These are phyloP conservation scores for Reticulitermes lucifugus DNA, from an alignment of 2,888 invertebrate genomes.

Conservation along the genomic window DNA sequence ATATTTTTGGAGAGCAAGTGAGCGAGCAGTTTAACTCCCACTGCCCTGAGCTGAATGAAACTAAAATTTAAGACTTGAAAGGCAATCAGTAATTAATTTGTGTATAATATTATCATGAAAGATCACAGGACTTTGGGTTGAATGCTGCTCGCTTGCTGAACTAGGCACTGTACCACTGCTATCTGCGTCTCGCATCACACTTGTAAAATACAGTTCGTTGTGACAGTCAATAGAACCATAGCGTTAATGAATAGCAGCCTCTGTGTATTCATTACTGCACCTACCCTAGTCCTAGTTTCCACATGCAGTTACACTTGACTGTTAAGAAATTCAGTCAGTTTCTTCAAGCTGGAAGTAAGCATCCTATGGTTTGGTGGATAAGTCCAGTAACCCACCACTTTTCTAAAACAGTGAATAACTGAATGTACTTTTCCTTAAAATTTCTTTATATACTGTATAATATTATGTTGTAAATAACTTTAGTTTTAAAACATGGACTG, in stretches of 20 bases:
- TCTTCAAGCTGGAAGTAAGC: neutral
- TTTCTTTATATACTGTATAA: no score
- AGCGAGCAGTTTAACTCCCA: neutral
- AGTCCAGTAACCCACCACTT: no score
- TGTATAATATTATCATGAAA: slow-evolving; percentile 11
- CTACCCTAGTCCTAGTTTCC: neutral
- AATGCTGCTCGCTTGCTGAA: slow-evolving; percentile 29
- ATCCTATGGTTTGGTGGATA: neutral
- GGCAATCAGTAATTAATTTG: slow-evolving; percentile 30
- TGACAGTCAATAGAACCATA: slow-evolving; percentile 55
- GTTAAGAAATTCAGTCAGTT: neutral
- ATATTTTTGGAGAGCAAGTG: slow-evolving; percentile 32
- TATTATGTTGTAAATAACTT: no score
- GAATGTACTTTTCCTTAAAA: no score
- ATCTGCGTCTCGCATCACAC: slow-evolving; percentile 48
- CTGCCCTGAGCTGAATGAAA: neutral
- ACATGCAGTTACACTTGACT: neutral
- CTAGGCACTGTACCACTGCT: slow-evolving; percentile 49
- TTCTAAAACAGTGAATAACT: no score
- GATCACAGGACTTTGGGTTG: slow-evolving; percentile 12
- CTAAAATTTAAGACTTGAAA: slow-evolving; percentile 9
- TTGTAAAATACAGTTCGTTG: slow-evolving; percentile 54
- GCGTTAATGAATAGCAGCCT: slow-evolving; percentile 52
- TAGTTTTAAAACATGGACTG: no score
- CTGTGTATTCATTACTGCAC: slow-evolving; percentile 45